Evolutionary conservation across 2,888 invertebrate genomes (phyloP).

Genomic region (Rhodophaea formosa): DNA sequence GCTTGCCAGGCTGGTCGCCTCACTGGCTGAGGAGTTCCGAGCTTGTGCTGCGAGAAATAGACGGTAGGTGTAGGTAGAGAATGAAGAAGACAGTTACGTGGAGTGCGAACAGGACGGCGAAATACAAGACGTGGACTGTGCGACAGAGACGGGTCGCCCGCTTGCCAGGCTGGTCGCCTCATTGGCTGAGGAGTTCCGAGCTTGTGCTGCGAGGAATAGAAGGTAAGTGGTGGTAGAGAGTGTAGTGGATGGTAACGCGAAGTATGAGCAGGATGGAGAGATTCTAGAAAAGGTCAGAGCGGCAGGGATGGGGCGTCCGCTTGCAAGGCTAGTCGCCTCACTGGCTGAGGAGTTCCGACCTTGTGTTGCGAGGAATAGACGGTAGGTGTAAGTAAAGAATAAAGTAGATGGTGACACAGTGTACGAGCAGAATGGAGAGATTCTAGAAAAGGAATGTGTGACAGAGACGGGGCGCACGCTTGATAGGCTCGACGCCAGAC

Average conservation of each 20-base stretch:
- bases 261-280: too few relatives aligned
- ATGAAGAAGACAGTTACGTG: too few relatives aligned
- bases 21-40: conserved; percentile 61
- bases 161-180: conserved; percentile 58
- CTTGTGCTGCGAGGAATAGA: conserved; percentile 63
- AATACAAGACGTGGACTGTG: conserved; percentile 45
- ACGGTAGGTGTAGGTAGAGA: conserved; percentile 43
- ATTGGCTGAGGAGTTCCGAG: conserved; percentile 63
- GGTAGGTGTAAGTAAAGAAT: conserved; percentile 38
- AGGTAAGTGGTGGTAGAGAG: conserved; percentile 40
- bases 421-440: too few relatives aligned
- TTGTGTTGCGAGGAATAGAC: conserved; percentile 62
- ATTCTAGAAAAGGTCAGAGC: too few relatives aligned
- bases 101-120: conserved; percentile 55
- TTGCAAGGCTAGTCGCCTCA: conserved; percentile 24
- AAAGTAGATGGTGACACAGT: too few relatives aligned
- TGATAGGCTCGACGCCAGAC: too few relatives aligned
- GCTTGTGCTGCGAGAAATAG: conserved; percentile 65
- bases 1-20: conserved; percentile 56
- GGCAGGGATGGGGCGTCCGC: too few relatives aligned
- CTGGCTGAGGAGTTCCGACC: conserved; percentile 65
- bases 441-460: too few relatives aligned
- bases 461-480: too few relatives aligned
- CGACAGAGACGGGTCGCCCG: conserved; percentile 60
- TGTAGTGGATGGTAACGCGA: too few relatives aligned